Conservation (phyloP, 1,140 invertebrate genomes). For the Hylaeus anthracinus region DNA sequence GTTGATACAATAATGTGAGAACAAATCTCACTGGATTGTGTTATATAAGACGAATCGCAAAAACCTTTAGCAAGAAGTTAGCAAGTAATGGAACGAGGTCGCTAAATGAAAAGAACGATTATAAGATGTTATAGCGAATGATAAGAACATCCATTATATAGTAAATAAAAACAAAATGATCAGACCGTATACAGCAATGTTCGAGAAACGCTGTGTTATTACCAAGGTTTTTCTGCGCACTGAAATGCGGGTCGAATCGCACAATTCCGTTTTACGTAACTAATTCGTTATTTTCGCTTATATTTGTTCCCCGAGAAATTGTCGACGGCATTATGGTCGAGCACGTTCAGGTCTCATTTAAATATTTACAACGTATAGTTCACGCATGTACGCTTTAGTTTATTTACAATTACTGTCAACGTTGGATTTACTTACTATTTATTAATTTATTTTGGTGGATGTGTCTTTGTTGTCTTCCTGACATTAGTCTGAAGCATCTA, state of each 20-base stretch:
- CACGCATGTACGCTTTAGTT: background rate
- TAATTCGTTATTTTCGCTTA: slow-evolving; percentile 10
- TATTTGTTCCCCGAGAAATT: background rate
- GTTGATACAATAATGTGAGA: background rate
- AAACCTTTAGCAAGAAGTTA: background rate
- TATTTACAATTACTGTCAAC: background rate
- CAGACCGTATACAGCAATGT: background rate
- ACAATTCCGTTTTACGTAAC: slow-evolving; percentile 23
- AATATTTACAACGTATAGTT: background rate
- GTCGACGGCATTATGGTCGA: background rate
- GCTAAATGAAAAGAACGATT: background rate
- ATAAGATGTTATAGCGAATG: too few relatives aligned
- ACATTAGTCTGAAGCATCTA: too few relatives aligned
- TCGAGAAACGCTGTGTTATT: background rate
- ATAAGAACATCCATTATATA: background rate
- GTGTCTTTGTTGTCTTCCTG: too few relatives aligned
- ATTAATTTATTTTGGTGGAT: too few relatives aligned
- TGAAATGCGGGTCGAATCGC: slow-evolving; percentile 17
- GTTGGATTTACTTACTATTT: too few relatives aligned
- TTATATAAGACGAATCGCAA: background rate
- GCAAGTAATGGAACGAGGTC: background rate
- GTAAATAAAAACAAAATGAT: background rate
- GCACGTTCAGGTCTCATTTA: background rate
- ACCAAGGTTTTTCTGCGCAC: slow-evolving; percentile 15
- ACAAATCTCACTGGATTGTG: background rate